These are phyloP conservation scores for Tenthredo livida DNA, from an alignment of 2,888 invertebrate genomes.

Conservation along the genomic window DNA sequence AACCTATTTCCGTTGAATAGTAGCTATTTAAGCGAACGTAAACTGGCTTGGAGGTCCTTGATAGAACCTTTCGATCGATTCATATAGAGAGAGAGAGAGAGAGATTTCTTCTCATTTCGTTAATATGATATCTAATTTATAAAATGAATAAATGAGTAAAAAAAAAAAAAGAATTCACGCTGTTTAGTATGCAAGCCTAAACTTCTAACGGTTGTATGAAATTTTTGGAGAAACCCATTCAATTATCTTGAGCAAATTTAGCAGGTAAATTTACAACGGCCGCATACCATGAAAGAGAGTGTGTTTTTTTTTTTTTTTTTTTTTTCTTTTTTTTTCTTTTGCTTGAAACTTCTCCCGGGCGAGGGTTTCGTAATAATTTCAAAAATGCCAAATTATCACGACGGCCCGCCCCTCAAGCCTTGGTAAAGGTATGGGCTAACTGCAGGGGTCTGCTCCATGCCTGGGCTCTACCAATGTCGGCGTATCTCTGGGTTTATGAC, in stretches of 20 bases:
- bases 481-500: slow-evolving; percentile 58
- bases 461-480: slow-evolving; percentile 42
- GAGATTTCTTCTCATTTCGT: background rate
- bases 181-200: background rate
- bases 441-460: slow-evolving; percentile 33
- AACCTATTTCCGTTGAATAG: background rate
- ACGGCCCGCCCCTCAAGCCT: background rate
- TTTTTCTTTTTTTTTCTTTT: no score
- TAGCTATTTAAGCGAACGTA: background rate
- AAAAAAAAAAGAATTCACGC: background rate
- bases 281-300: slow-evolving; percentile 12
- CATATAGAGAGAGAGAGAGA: no score
- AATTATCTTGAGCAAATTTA: slow-evolving; percentile 24
- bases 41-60: background rate
- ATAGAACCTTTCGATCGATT: background rate
- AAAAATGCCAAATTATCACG: slow-evolving; percentile 49
- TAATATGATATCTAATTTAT: background rate
- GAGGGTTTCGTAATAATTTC: slow-evolving; percentile 39
- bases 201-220: slow-evolving; percentile 2
- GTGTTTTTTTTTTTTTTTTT: background rate
- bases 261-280: slow-evolving; percentile 9
- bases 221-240: background rate
- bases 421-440: slow-evolving; percentile 24
- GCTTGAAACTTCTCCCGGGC: slow-evolving; percentile 13
- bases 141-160: background rate